Evolutionary conservation across 2,797 vertebrate genomes (phyloP).

Genomic region (Bufotes viridis): DNA sequence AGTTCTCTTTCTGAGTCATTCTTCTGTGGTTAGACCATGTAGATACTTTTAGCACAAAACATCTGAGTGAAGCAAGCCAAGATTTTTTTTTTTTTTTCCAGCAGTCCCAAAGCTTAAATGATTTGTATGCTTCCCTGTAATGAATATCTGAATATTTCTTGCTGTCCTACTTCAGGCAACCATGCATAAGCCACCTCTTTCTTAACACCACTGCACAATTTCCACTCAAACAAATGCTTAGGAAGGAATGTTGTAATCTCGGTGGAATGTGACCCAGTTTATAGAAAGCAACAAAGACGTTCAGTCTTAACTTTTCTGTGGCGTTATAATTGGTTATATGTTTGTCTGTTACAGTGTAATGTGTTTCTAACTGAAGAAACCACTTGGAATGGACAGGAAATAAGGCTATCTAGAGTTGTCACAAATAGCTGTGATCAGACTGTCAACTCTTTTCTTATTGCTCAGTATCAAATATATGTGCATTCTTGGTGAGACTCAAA

Average conservation of each 20-base stretch:
- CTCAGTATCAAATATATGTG: no score
- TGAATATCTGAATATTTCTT: conserved; percentile 18
- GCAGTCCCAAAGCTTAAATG: conserved; percentile 6
- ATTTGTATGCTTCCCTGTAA: conserved; percentile 28
- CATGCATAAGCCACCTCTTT: conserved; percentile 39
- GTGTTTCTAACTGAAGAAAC: conserved; percentile 18
- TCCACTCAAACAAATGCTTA: conserved; percentile 26
- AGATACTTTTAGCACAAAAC: conserved; percentile 45
- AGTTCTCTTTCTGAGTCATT: conserved; percentile 17
- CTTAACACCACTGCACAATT: conserved; percentile 34
- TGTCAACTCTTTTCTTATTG: neutral
- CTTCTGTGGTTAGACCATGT: conserved; percentile 43
- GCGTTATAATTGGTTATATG: conserved; percentile 38
- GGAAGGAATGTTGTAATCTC: conserved; percentile 49
- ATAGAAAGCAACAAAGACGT: conserved; percentile 27
- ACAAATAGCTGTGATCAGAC: neutral
- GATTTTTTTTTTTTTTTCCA: neutral
- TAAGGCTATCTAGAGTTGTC: conserved; percentile 6
- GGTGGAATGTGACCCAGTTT: conserved; percentile 50
- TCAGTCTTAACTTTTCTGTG: conserved; percentile 41
- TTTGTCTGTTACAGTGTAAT: conserved; percentile 30
- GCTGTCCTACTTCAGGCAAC: conserved; percentile 40
- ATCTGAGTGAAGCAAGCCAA: conserved; percentile 20
- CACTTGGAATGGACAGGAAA: neutral
- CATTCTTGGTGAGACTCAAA: no score